Conservation (phyloP, 2,888 invertebrate genomes). For the Synergus japonicus region DNA sequence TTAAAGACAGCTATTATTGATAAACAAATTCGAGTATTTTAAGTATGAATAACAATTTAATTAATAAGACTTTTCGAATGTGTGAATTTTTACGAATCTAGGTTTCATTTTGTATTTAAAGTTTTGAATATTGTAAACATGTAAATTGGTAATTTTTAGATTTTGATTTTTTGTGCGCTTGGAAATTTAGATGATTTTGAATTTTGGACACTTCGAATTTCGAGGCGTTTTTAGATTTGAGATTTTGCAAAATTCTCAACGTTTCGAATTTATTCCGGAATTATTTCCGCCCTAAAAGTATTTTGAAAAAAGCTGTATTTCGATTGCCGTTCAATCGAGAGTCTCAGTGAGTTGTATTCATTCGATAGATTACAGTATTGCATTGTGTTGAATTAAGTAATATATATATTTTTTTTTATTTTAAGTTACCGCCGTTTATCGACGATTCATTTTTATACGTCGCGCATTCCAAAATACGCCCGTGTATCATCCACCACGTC, state of each 20-base stretch:
- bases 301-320: constrained; percentile 19
- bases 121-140: not conserved
- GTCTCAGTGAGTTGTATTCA: constrained; percentile 34
- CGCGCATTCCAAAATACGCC: constrained; percentile 70
- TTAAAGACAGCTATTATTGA: not conserved
- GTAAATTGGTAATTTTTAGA: not conserved
- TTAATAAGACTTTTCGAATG: not conserved
- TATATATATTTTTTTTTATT: constrained; percentile 54
- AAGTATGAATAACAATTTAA: not conserved
- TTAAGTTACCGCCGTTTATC: constrained; percentile 61
- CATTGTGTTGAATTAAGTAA: constrained; percentile 29
- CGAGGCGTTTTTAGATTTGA: too few species aligned
- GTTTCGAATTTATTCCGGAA: not conserved
- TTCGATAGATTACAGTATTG: constrained; percentile 17
- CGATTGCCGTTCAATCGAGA: constrained; percentile 14
- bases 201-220: too few species aligned
- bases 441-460: constrained; percentile 60
- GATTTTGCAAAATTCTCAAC: not conserved
- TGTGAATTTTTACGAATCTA: not conserved
- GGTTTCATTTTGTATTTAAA: not conserved
- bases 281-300: constrained; percentile 12
- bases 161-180: not conserved
- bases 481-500: constrained; percentile 71
- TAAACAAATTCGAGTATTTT: not conserved
- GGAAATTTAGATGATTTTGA: not conserved